Conservation (phyloP, 2,113 vertebrate genomes). For the Cyanoramphus novaezelandiae region DNA sequence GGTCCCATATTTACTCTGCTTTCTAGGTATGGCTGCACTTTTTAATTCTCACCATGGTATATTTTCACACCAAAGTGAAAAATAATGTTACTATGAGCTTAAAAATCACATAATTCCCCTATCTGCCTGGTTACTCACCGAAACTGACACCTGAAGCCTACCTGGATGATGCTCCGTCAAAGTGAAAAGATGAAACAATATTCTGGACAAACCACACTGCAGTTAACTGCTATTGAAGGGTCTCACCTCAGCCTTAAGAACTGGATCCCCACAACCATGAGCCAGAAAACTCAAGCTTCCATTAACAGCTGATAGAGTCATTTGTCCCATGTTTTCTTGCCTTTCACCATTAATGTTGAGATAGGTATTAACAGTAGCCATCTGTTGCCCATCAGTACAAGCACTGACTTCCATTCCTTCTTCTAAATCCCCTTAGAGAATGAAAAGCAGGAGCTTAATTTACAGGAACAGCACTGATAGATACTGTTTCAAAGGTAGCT, state of each 20-base stretch:
- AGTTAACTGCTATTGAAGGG: not conserved
- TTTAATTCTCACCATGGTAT: not conserved
- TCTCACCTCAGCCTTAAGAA: constrained; percentile 47
- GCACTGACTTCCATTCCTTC: constrained; percentile 72
- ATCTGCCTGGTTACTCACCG: not conserved
- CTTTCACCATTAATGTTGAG: constrained; percentile 36
- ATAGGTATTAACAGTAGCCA: constrained; percentile 58
- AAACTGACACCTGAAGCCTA: not conserved
- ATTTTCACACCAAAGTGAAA: not conserved
- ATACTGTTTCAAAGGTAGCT: not conserved
- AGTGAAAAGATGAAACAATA: not conserved
- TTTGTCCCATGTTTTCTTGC: constrained; percentile 47
- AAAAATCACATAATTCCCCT: not conserved
- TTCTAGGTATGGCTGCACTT: not conserved
- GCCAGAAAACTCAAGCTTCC: constrained; percentile 74
- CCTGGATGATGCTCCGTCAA: not conserved
- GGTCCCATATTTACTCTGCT: not conserved
- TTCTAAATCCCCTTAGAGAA: constrained; percentile 47
- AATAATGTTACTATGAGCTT: not conserved
- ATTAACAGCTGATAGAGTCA: constrained; percentile 70
- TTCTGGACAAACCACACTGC: not conserved
- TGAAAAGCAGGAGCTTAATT: not conserved
- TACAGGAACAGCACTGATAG: not conserved
- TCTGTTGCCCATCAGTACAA: constrained; percentile 64
- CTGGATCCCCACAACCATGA: constrained; percentile 62